Conservation (phyloP, 2,797 vertebrate species). For the Girardinus metallicus region DNA sequence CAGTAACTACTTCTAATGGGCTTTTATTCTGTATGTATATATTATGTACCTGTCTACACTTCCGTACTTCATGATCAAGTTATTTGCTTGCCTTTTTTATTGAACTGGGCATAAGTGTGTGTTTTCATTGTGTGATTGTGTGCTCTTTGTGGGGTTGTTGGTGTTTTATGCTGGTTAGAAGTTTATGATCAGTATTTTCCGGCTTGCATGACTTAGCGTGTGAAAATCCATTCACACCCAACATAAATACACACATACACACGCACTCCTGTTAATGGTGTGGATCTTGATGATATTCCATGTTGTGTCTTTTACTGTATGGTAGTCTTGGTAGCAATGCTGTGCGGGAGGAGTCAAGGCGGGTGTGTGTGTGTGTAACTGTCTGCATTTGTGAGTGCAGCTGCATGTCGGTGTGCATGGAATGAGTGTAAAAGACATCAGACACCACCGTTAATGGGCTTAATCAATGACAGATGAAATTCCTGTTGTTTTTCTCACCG, state of each 20-base stretch:
- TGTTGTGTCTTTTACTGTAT: slow-evolving; percentile 71
- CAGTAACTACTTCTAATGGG: slow-evolving; percentile 62
- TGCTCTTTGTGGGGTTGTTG: slow-evolving; percentile 73
- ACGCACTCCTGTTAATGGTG: slow-evolving; percentile 43
- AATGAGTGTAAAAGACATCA: slow-evolving; percentile 80
- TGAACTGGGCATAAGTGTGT: slow-evolving; percentile 32
- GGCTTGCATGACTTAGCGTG: slow-evolving; percentile 83
- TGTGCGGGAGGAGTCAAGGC: slow-evolving; percentile 53
- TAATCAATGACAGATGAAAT: slow-evolving; percentile 84
- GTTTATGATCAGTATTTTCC: slow-evolving; percentile 86
- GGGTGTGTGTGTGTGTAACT: slow-evolving; percentile 39
- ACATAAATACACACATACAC: slow-evolving; percentile 64
- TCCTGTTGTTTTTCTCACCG: slow-evolving; percentile 80
- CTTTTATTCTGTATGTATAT: slow-evolving; percentile 29
- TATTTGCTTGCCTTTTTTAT: slow-evolving; percentile 50
- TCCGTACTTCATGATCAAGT: slow-evolving; percentile 27
- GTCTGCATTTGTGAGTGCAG: slow-evolving; percentile 64
- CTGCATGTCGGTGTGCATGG: slow-evolving; percentile 73
- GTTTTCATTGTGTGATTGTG: slow-evolving; percentile 25
- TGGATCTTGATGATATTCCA: slow-evolving; percentile 78
- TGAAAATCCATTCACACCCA: slow-evolving; percentile 84
- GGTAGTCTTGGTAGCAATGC: slow-evolving; percentile 70
- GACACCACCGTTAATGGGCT: slow-evolving; percentile 82
- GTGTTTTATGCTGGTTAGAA: slow-evolving; percentile 78
- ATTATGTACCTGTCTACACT: slow-evolving; percentile 27